phyloP scores from a whole-genome alignment of 2,797 vertebrate species.

The Psittacula derbiana region DNA sequence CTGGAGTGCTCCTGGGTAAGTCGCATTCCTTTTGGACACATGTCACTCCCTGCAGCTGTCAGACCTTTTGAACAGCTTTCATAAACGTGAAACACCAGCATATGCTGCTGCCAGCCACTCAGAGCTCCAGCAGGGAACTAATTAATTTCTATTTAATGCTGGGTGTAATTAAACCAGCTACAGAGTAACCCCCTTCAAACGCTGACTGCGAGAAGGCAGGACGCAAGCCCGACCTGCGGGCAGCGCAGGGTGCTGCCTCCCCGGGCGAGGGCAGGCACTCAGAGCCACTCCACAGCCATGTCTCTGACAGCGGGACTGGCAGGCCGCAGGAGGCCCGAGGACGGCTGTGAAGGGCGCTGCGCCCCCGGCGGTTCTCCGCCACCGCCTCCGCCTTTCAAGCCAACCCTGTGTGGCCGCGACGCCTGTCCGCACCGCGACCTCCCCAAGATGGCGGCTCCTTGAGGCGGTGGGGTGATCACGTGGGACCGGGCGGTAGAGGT shows the following conservation, averaged over 20 bases:
- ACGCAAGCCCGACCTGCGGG: background rate
- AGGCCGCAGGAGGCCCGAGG: no score
- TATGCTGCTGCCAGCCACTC: background rate
- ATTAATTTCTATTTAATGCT: background rate
- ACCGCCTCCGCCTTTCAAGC: no score
- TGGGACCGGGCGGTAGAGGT: background rate
- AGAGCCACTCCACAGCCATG: no score
- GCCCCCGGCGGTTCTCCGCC: no score
- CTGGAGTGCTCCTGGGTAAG: background rate
- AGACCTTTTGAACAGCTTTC: background rate
- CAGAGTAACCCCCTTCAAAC: background rate
- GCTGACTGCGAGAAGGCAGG: background rate
- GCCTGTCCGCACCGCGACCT: background rate
- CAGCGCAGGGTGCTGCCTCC: no score
- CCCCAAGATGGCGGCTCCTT: background rate
- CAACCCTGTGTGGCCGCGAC: no score
- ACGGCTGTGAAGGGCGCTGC: no score
- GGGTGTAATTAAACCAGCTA: background rate
- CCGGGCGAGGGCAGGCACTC: no score
- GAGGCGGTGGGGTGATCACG: background rate
- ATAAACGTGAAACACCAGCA: no score
- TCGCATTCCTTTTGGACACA: rapidly evolving
- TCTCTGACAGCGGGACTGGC: no score
- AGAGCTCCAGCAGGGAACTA: background rate
- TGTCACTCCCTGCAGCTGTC: rapidly evolving